Conservation (phyloP, 2,888 invertebrate genomes). For the Chrysina gloriosa region DNA sequence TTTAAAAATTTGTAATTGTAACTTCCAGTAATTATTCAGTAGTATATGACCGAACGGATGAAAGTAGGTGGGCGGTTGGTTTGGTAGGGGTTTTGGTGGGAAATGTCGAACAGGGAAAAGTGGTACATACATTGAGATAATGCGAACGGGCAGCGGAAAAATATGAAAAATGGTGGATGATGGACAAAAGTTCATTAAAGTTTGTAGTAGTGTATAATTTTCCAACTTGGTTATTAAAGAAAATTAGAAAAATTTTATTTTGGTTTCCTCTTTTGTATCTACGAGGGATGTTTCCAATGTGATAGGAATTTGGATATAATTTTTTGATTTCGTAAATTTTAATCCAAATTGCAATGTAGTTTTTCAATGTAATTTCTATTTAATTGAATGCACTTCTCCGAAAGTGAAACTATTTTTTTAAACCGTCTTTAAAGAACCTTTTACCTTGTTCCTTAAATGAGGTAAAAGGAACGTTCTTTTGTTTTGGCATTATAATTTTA, state of each 20-base stretch:
- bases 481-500: no score
- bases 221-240: background rate
- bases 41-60: constrained; percentile 9
- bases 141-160: background rate
- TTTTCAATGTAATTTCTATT: no score
- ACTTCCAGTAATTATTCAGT: constrained; percentile 41
- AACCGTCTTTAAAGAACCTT: no score
- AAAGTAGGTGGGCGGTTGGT: background rate
- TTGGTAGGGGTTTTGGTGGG: background rate
- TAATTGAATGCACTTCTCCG: no score
- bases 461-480: no score
- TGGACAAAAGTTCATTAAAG: background rate
- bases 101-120: background rate
- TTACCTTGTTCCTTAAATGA: no score
- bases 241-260: background rate
- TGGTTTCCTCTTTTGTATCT: no score
- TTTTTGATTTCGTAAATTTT: no score
- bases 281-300: no score
- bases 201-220: background rate
- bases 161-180: background rate
- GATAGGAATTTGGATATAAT: no score
- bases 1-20: constrained; percentile 44
- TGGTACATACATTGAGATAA: background rate
- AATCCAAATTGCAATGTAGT: no score
- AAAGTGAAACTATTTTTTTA: no score